Base-by-base conservation (phyloP, 2,797 vertebrate genomes). In the Bovichtus diacanthus region DNA sequence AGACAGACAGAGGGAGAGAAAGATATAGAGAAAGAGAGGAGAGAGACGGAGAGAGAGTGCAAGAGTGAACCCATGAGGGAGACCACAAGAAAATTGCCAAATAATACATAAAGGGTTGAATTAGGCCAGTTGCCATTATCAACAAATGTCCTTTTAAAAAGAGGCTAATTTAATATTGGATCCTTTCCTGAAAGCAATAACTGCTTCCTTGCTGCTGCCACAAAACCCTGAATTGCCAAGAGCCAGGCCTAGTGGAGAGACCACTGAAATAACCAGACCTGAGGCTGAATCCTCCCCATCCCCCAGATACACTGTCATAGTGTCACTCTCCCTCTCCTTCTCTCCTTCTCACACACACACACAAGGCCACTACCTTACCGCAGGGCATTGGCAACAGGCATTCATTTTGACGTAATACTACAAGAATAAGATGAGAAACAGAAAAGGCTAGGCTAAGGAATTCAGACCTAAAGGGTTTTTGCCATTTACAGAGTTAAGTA, bases 151-250 rank as follows among this genome's bases (percentile, higher is more conserved):
- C 70, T 77, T 88, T 86, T 87, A 85, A 89, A 91, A 92, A 78
- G 78, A 87, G 87, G 85, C 81, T 91, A 88, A 93, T 92, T 87
- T 91, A 87, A 90, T 88, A 90, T 90, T 93, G 93, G 90, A 90
- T 82, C 63, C 59, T 43, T 90, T 90, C 91, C 93, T 92, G 79
- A 86, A 92, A 92, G 82, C 87, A 87, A 74, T 86, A 89, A 87
- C 66, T 80, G 81, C 85, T 82, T 87, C 78, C 60, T 66, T 88
- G 76, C 85, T 88, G 82, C 86, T 88, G 86, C 87, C 85, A 88
- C 79, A 71, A 86, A 88, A 80, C 61, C 83, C 76, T 58, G 76
- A 81, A 88, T 74, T 74, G 93, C 91, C 90, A 81, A 80, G 72
- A 94, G 90, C 85, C 83, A 80, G 89, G 89, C 86, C 85, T 80